Percentiles rank a stretch among this genome's conserved stretches.
phyloP scores from a whole-genome alignment of 1,140 invertebrate genomes.

The Vanessa atalanta region DNA sequence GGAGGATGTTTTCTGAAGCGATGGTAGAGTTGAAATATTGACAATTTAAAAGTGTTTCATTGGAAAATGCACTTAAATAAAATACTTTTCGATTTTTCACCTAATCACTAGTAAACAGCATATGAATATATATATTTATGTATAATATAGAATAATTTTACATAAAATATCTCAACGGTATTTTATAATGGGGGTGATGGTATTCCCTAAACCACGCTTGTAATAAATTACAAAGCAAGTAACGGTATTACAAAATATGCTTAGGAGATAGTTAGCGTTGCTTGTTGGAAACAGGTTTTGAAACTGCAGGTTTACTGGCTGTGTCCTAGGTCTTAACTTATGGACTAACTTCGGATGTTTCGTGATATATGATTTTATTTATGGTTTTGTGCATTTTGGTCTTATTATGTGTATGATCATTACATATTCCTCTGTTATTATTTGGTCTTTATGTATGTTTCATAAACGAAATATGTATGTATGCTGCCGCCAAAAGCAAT shows the following conservation, averaged over 20 bases:
- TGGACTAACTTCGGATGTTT: slow-evolving; percentile 4
- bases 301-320: slow-evolving; percentile 9
- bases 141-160: not conserved
- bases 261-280: slow-evolving; percentile 25
- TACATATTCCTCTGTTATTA: too few species aligned
- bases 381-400: not conserved
- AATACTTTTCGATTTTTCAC: too few species aligned
- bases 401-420: not conserved
- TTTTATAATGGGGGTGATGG: not conserved
- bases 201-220: slow-evolving; percentile 15
- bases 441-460: too few species aligned
- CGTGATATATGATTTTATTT: not conserved
- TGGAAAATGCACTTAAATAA: too few species aligned
- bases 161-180: not conserved
- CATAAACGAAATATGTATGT: too few species aligned
- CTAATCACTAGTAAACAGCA: too few species aligned
- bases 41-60: too few species aligned
- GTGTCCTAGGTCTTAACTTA: slow-evolving; percentile 13
- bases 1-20: too few species aligned
- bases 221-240: slow-evolving; percentile 17
- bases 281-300: slow-evolving; percentile 26
- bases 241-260: slow-evolving; percentile 31
- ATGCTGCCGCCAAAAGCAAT: too few species aligned
- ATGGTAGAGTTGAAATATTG: too few species aligned
- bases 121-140: too few species aligned